Evolutionary conservation across 2,113 vertebrate species (phyloP), one percentile per base, ranked within the genome.

Genomic region (Rhagologus leucostigma): DNA sequence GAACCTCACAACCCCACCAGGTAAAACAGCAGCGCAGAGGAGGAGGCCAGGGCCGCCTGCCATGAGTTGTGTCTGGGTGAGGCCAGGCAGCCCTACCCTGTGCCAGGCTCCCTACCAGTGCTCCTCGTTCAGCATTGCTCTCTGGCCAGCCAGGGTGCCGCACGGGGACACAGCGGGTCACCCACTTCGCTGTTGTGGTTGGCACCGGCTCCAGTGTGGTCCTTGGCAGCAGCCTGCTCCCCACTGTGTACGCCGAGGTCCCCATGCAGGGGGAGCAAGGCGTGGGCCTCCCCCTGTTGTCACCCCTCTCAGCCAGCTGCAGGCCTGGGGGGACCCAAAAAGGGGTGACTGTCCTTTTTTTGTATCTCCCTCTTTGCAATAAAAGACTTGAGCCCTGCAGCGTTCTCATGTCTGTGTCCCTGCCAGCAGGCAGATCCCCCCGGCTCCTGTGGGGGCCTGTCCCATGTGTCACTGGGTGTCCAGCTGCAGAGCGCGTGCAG

Each of bases 281-380:
- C 30, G 50, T 9, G 20, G 35, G 21, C 44, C 14, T n/a, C 35
- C 16, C 41, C 17, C 59, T 47, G 56, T 56, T 26, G 47, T 57
- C 41, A 70, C 56, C 86, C 55, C 57, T 68, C 68, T 83, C 59
- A 49, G 37, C 52, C 88, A 82, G 77, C 76, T 59, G 24, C 62
- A 70, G 78, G 79, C 62, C n/a, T 26, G 10, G 10, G 55, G 52
- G 49, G 39, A 55, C 75, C n/a, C 9, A 26, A 69, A 77, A 77
- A 39, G 41, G 82, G 78, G 37, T 53, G 44, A 81, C 73, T 20
- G n/a, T 78, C 90, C 42, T 84, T 90, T 96, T 96, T 96, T 94
- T 23, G 3, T 94, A 93, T 63, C 53, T 96, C 88, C 56, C 44
- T 93, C 93, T 97, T 97, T 97, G 92, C 95, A 97, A 97, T 97